These are phyloP conservation scores for Aspidiotus destructor DNA, from an alignment of 2,888 invertebrate species.

Conservation along the genomic window DNA sequence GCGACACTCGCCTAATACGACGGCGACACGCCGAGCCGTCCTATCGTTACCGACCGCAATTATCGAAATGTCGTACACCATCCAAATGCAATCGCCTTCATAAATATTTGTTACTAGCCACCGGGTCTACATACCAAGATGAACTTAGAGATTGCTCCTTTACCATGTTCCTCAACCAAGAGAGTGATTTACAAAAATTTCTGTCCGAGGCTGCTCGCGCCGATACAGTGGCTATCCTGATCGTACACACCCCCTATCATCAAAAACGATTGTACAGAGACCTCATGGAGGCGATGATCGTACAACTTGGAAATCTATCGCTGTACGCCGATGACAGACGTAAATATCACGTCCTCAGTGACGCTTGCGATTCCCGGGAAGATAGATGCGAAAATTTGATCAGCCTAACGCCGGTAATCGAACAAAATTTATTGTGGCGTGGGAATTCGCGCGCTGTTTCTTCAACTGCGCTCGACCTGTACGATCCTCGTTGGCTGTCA, in stretches of 20 bases:
- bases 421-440: conserved; percentile 31
- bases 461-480: conserved; percentile 36
- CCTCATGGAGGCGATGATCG: conserved; percentile 37
- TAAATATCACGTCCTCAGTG: conserved; percentile 30
- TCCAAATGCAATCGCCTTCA: conserved; percentile 18
- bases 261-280: conserved; percentile 18
- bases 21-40: conserved; percentile 10
- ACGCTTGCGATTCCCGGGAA: conserved; percentile 35
- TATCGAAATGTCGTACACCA: conserved; percentile 18
- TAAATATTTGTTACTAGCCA: conserved; percentile 32
- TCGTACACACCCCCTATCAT: conserved; percentile 33
- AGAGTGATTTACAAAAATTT: conserved; percentile 19
- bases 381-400: conserved; percentile 36
- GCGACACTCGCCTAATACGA: neutral
- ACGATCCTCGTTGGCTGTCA: conserved; percentile 38
- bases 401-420: conserved; percentile 37
- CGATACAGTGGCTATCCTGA: conserved; percentile 22
- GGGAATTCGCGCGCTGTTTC: conserved; percentile 14
- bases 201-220: conserved; percentile 11
- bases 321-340: conserved; percentile 36
- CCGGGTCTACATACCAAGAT: conserved; percentile 32
- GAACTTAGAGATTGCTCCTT: conserved; percentile 33
- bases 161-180: conserved; percentile 14
- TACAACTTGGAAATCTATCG: conserved; percentile 37
- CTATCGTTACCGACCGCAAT: conserved; percentile 26